Evolutionary conservation across 2,888 invertebrate genomes (phyloP).

Genomic region (Rapana venosa): DNA sequence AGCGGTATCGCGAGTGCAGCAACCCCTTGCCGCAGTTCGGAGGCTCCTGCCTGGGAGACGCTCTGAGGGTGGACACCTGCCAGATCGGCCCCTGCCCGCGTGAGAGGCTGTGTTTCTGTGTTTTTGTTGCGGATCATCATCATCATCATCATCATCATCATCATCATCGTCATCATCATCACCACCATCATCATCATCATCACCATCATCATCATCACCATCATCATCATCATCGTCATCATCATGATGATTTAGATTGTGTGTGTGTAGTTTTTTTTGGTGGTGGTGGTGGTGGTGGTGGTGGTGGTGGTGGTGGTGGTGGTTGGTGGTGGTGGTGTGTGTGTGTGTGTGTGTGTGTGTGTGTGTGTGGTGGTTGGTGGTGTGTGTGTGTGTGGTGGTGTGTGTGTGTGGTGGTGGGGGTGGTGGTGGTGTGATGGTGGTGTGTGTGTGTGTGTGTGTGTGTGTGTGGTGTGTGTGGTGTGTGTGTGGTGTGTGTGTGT

Average conservation of each 20-base stretch:
- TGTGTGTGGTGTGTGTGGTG: no score
- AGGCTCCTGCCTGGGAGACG: slow-evolving; percentile 76
- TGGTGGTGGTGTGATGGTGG: no score
- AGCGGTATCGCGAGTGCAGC: slow-evolving; percentile 47
- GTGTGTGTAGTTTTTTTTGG: neutral
- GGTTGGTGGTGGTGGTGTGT: no score
- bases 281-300: no score
- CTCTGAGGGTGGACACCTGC: slow-evolving; percentile 78
- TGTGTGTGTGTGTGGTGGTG: no score
- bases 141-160: slow-evolving; percentile 35
- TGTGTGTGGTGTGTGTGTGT: no score
- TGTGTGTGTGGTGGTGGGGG: no score
- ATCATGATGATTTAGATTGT: neutral
- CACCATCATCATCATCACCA: slow-evolving; percentile 35
- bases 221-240: slow-evolving; percentile 35
- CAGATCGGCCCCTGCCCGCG: slow-evolving; percentile 78
- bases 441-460: no score
- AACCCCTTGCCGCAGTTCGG: slow-evolving; percentile 50
- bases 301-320: no score
- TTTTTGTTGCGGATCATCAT: neutral
- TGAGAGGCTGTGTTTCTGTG: slow-evolving; percentile 40
- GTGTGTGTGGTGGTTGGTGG: no score
- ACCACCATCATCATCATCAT: slow-evolving; percentile 31
- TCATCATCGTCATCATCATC: slow-evolving; percentile 16
- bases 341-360: no score